Conservation (phyloP, 2,113 vertebrate species). For the Recurvirostra avosetta region DNA sequence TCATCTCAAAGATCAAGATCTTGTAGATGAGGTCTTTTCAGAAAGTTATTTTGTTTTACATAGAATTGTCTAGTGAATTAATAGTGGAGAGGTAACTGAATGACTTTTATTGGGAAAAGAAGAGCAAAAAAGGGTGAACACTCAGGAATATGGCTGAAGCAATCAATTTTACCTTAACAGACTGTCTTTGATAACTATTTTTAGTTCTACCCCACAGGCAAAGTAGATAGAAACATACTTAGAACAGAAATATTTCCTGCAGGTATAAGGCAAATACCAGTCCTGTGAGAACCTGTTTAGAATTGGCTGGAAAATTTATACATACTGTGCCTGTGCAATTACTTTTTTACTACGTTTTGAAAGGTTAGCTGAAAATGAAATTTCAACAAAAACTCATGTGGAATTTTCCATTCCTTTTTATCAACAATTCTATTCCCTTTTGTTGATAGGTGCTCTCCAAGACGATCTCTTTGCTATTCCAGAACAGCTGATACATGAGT, state of each 20-base stretch:
- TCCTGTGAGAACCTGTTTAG: slow-evolving; percentile 31
- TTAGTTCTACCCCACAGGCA: background rate
- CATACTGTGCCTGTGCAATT: background rate
- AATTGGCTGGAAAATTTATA: background rate
- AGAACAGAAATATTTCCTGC: background rate
- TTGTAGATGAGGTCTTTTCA: background rate
- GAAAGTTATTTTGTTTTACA: background rate
- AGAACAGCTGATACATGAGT: background rate
- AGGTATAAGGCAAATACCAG: background rate
- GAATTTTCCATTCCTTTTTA: background rate
- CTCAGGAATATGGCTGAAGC: background rate
- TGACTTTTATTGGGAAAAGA: background rate
- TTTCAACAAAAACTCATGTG: background rate
- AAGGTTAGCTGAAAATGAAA: background rate
- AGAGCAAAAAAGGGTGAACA: background rate
- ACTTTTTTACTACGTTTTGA: background rate
- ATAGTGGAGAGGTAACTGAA: background rate
- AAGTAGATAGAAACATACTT: background rate
- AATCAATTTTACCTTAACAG: background rate
- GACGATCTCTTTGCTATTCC: background rate
- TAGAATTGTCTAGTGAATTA: background rate
- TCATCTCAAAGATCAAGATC: background rate
- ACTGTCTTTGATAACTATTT: background rate
- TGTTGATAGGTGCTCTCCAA: background rate
- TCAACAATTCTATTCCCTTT: background rate